phyloP scores from a whole-genome alignment of 2,113 vertebrate genomes.

The Desmodus rotundus region DNA sequence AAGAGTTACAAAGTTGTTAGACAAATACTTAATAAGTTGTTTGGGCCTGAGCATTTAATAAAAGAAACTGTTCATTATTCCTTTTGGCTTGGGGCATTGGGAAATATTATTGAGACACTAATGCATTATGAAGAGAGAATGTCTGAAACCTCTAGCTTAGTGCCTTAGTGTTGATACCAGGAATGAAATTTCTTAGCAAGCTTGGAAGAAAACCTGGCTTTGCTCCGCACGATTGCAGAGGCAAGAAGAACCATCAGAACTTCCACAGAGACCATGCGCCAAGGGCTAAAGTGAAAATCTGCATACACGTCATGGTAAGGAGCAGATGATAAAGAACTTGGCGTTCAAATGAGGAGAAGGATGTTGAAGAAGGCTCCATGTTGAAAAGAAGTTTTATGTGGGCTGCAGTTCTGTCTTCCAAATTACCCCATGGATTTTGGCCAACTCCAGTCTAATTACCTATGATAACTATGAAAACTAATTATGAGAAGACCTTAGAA shows the following conservation, averaged over 20 bases:
- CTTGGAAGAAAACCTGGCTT: neutral
- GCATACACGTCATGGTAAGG: neutral
- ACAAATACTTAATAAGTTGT: slow-evolving; percentile 19
- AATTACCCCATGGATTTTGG: neutral
- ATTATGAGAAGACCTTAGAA: slow-evolving; percentile 6
- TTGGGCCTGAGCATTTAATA: neutral
- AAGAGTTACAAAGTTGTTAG: neutral
- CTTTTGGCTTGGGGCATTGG: neutral
- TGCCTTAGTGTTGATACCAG: neutral
- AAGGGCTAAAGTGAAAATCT: neutral
- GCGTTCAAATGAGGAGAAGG: neutral
- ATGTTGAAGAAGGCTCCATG: neutral
- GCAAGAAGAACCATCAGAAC: neutral
- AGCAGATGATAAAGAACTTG: neutral
- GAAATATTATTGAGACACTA: neutral
- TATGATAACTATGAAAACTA: slow-evolving; percentile 38
- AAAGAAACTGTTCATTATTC: neutral
- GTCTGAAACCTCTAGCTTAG: neutral
- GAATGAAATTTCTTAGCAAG: neutral
- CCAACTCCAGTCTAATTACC: slow-evolving; percentile 26
- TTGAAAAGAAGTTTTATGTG: neutral
- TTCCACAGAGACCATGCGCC: neutral
- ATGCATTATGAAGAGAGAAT: neutral
- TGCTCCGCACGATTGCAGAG: neutral
- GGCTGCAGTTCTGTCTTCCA: neutral